These are phyloP conservation scores for Lepilemur ruficaudatus DNA, from an alignment of 2,797 vertebrate species.

Conservation along the genomic window DNA sequence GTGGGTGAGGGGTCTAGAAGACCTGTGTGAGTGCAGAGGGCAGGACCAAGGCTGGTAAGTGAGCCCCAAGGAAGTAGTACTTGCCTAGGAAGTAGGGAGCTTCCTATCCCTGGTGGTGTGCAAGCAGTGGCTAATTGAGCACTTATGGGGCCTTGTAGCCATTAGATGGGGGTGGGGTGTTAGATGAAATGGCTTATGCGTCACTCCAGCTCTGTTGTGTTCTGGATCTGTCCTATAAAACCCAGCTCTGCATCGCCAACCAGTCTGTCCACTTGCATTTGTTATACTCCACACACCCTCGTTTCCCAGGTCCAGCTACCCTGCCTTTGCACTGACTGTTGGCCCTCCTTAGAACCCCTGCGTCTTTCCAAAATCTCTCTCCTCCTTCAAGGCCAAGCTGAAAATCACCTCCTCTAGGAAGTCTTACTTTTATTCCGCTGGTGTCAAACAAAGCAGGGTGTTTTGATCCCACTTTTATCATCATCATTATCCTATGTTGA, in stretches of 20 bases:
- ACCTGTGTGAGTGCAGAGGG: neutral
- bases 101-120: neutral
- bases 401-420: neutral
- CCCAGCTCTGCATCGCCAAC: neutral
- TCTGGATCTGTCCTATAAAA: neutral
- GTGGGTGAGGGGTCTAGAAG: neutral
- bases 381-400: neutral
- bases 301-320: neutral
- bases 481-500: neutral
- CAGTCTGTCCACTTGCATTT: neutral
- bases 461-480: neutral
- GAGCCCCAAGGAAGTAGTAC: neutral
- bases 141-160: neutral
- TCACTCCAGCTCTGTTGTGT: neutral
- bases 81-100: neutral
- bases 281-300: accelerated
- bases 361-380: neutral
- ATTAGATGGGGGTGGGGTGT: neutral
- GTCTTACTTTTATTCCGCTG: neutral
- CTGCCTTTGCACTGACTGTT: neutral
- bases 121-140: neutral
- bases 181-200: neutral
- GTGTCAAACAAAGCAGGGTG: neutral
- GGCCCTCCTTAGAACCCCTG: neutral
- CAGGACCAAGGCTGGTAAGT: neutral